phyloP scores from a whole-genome alignment of 2,113 vertebrate genomes.

The Hippocampus comes region DNA sequence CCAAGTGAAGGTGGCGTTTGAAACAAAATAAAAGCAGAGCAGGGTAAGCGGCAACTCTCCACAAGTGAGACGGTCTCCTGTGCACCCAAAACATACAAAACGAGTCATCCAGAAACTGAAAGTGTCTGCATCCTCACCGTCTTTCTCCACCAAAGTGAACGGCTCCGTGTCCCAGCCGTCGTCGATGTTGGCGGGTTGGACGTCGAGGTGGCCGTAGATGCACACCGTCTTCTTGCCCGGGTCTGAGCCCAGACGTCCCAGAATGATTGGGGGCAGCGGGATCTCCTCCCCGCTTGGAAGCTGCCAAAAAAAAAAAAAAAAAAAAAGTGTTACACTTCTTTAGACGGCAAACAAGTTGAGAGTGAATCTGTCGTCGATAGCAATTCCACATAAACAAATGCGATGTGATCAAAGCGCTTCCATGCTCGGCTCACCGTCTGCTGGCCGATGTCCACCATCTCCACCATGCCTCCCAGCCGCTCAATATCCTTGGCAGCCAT shows the following conservation, averaged over 20 bases:
- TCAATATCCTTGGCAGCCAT: constrained; percentile 84
- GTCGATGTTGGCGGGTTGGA: constrained; percentile 84
- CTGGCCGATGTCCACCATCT: constrained; percentile 85
- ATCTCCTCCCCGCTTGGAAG: constrained; percentile 86
- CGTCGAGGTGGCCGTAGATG: constrained; percentile 92
- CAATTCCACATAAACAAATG: too few relatives aligned
- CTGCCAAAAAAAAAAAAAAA: constrained; percentile 65
- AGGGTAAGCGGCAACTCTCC: too few relatives aligned
- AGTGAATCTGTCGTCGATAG: too few relatives aligned
- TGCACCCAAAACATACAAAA: not conserved
- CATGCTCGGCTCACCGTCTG: constrained; percentile 74
- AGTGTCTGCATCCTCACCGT: constrained; percentile 71
- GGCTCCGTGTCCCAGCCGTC: constrained; percentile 96
- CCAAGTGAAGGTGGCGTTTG: too few relatives aligned
- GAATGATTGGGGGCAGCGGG: constrained; percentile 86
- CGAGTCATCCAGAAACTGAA: not conserved
- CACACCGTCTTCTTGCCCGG: constrained; percentile 90
- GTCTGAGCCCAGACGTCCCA: constrained; percentile 85
- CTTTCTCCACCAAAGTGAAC: constrained; percentile 88
- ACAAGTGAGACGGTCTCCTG: too few relatives aligned
- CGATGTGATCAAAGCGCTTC: not conserved
- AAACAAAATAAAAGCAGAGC: too few relatives aligned
- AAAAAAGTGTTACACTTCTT: not conserved
- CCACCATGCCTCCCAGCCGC: constrained; percentile 81
- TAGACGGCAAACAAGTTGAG: too few relatives aligned